Evolutionary conservation across 2,797 vertebrate species (phyloP).

Genomic region (Characodon lateralis): DNA sequence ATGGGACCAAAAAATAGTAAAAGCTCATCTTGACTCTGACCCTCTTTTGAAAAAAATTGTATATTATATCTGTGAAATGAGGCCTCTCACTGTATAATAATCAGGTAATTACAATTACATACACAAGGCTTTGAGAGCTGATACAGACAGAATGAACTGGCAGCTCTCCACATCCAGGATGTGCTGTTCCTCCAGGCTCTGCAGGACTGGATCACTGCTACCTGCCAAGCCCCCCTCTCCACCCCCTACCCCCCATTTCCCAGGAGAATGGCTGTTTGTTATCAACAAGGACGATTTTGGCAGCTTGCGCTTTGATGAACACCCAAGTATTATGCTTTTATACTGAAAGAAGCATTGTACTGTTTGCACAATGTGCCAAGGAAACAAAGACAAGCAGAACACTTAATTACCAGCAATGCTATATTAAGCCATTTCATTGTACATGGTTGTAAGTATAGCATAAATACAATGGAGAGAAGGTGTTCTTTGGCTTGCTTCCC

Average conservation of each 20-base stretch:
- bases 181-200: slow-evolving; percentile 64
- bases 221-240: slow-evolving; percentile 45
- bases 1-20: neutral
- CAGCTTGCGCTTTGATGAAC: slow-evolving; percentile 58
- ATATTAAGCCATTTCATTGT: slow-evolving; percentile 54
- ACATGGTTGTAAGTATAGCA: slow-evolving; percentile 31
- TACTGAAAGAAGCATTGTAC: slow-evolving; percentile 28
- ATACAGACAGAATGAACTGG: slow-evolving; percentile 54
- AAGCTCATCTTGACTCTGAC: neutral
- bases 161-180: slow-evolving; percentile 57
- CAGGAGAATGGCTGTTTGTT: slow-evolving; percentile 62
- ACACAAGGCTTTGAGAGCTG: slow-evolving; percentile 34
- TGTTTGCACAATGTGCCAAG: slow-evolving; percentile 50
- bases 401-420: slow-evolving; percentile 65
- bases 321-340: slow-evolving; percentile 59
- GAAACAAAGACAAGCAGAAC: slow-evolving; percentile 62
- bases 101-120: slow-evolving; percentile 49
- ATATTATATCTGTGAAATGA: neutral
- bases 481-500: slow-evolving; percentile 38
- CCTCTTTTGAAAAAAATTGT: neutral
- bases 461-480: slow-evolving; percentile 30
- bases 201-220: slow-evolving; percentile 62
- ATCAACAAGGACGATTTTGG: slow-evolving; percentile 58
- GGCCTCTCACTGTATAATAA: slow-evolving; percentile 17
- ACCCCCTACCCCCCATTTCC: slow-evolving; percentile 14